Conservation (phyloP, 2,888 invertebrate species). For the Chymomyza procnemis region DNA sequence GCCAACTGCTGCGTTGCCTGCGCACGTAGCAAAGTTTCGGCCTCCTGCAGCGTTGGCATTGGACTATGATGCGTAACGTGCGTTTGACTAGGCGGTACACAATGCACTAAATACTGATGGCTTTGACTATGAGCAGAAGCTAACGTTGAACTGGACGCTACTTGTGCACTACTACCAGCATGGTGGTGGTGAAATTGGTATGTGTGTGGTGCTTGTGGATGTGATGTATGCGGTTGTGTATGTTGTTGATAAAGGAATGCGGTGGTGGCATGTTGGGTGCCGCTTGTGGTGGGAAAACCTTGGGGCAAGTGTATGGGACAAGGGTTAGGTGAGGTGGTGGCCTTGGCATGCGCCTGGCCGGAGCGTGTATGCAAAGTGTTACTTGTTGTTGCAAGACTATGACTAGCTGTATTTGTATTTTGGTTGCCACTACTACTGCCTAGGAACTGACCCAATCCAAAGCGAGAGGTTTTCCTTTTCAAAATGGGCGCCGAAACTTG, state of each 20-base stretch:
- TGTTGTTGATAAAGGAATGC: constrained; percentile 47
- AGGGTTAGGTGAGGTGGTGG: constrained; percentile 21
- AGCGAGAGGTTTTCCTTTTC: constrained; percentile 93
- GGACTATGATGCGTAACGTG: constrained; percentile 63
- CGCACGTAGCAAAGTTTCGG: constrained; percentile 63
- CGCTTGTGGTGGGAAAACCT: constrained; percentile 2
- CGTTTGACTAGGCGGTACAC: constrained; percentile 73
- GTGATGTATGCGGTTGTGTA: constrained; percentile 16
- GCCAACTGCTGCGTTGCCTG: constrained; percentile 36
- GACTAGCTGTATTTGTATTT: constrained; percentile 72
- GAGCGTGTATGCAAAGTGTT: constrained; percentile 71
- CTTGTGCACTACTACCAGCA: constrained; percentile 72
- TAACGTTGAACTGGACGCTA: constrained; percentile 69
- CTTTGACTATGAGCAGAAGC: constrained; percentile 75
- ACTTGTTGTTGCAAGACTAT: constrained; percentile 68
- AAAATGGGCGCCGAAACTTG: constrained; percentile 97
- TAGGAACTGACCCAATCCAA: constrained; percentile 92
- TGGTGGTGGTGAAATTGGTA: constrained; percentile 41
- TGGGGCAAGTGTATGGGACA: constrained; percentile 55
- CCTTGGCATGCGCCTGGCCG: constrained; percentile 30
- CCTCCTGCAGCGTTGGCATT: constrained; percentile 74
- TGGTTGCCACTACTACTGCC: constrained; percentile 78
- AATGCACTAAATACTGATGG: constrained; percentile 76
- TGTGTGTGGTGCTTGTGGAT: constrained; percentile 31
- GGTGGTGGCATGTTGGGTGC: constrained; percentile 23